A percentile compares a stretch with the other conserved stretches of the same genome.
These are phyloP conservation scores for Actias luna DNA, from an alignment of 2,888 invertebrate species.

Conservation along the genomic window DNA sequence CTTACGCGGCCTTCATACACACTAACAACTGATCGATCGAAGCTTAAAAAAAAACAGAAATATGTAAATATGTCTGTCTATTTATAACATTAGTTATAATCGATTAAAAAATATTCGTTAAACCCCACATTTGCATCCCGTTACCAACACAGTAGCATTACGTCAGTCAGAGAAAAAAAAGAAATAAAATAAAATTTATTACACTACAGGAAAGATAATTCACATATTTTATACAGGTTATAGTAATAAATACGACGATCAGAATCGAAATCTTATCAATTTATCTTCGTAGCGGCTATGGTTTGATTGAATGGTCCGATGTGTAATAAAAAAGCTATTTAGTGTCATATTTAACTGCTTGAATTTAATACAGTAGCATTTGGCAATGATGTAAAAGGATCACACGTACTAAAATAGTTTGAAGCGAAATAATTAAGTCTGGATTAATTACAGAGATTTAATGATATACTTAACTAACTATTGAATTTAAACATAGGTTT, in stretches of 20 bases:
- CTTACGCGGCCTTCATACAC: too few relatives aligned
- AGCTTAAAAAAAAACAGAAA: too few relatives aligned
- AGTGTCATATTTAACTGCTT: constrained; percentile 32
- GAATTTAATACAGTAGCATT: constrained; percentile 39
- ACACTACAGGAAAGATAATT: neutral
- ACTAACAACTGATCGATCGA: too few relatives aligned
- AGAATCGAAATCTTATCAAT: constrained; percentile 24
- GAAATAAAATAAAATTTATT: constrained; percentile 5
- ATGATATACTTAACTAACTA: neutral
- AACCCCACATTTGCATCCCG: neutral
- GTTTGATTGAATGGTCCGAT: constrained; percentile 29
- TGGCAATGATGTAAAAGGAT: constrained; percentile 32
- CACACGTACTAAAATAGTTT: neutral
- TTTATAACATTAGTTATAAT: neutral
- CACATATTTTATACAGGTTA: neutral
- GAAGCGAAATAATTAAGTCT: neutral
- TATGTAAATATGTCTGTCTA: neutral
- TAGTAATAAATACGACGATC: constrained; percentile 16
- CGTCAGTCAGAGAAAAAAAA: constrained; percentile 1
- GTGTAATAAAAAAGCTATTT: constrained; percentile 35
- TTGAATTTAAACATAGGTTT: too few relatives aligned
- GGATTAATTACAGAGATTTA: neutral
- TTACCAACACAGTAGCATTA: neutral
- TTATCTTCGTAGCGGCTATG: constrained; percentile 22
- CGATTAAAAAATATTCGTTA: neutral